phyloP scores from a whole-genome alignment of 2,888 invertebrate species.

The Netelia melanura region DNA sequence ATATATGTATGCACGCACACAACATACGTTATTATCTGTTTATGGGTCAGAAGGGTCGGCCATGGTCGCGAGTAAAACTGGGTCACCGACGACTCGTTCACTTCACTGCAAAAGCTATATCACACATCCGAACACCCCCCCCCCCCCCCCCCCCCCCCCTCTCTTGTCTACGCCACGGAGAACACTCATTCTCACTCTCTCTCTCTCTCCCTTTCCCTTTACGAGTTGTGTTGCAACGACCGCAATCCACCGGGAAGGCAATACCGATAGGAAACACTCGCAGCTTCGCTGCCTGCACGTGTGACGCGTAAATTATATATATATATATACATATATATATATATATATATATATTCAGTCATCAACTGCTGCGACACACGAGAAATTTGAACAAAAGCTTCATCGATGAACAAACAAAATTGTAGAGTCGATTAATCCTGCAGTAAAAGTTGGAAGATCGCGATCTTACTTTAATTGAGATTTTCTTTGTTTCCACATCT shows the following conservation, averaged over 20 bases:
- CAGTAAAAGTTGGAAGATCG: neutral
- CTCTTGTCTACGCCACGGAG: neutral
- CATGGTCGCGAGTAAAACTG: slow-evolving; percentile 69
- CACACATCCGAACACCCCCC: neutral
- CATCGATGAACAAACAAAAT: neutral
- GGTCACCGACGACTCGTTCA: slow-evolving; percentile 67
- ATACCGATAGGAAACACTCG: slow-evolving; percentile 45
- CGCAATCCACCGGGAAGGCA: slow-evolving; percentile 41
- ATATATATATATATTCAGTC: slow-evolving; percentile 1
- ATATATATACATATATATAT: neutral
- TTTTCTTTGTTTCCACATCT: neutral
- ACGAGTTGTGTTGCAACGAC: slow-evolving; percentile 55
- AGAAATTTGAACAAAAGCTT: neutral
- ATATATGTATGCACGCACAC: slow-evolving; percentile 6
- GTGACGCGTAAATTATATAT: slow-evolving; percentile 29
- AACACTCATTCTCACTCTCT: neutral
- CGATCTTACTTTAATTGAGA: neutral
- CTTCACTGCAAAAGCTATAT: slow-evolving; percentile 25
- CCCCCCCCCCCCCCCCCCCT: neutral
- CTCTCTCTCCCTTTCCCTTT: slow-evolving; percentile 11
- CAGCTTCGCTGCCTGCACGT: slow-evolving; percentile 39
- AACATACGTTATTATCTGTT: slow-evolving; percentile 56
- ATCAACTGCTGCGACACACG: neutral
- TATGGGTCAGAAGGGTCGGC: slow-evolving; percentile 71
- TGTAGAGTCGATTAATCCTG: too few species aligned